Percentiles rank a stretch among this genome's conserved stretches.
phyloP scores from a whole-genome alignment of 2,888 invertebrate species.

The Thyatira batis region DNA sequence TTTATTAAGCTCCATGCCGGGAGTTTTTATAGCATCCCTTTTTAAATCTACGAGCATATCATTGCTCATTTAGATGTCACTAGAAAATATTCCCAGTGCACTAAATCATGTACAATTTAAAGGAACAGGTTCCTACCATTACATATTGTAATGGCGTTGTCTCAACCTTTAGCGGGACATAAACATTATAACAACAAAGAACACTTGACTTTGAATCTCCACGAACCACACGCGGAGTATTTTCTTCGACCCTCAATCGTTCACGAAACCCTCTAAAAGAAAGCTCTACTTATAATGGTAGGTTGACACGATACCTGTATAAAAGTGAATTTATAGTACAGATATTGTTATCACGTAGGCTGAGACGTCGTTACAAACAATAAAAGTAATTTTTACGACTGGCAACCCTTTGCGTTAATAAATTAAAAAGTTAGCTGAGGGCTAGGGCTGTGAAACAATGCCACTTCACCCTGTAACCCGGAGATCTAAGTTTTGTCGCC shows the following conservation, averaged over 20 bases:
- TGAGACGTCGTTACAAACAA: conserved; percentile 80
- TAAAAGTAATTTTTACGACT: conserved; percentile 82
- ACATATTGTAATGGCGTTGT: conserved; percentile 52
- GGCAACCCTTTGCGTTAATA: conserved; percentile 78
- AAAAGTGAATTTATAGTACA: conserved; percentile 68
- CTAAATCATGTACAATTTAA: conserved; percentile 69
- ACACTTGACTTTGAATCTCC: conserved; percentile 70
- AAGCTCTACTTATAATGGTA: conserved; percentile 41
- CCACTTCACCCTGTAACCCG: conserved; percentile 71
- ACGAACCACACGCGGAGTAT: conserved; percentile 57
- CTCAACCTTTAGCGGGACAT: conserved; percentile 69
- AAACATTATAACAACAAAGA: conserved; percentile 62
- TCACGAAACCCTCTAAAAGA: conserved; percentile 6
- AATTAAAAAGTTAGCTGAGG: conserved; percentile 73
- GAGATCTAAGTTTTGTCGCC: conserved; percentile 70
- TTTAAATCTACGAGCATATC: conserved; percentile 56
- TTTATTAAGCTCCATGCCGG: conserved; percentile 8
- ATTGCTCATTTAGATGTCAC: conserved; percentile 67
- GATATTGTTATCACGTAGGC: conserved; percentile 81
- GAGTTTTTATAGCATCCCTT: conserved; percentile 8
- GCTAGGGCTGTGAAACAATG: conserved; percentile 73
- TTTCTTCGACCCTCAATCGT: conserved; percentile 23
- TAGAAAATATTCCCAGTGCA: conserved; percentile 69
- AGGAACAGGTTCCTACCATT: conserved; percentile 57
- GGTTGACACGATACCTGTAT: conserved; percentile 34